Conservation (phyloP, 2,888 invertebrate species). For the Polietes domitor region DNA sequence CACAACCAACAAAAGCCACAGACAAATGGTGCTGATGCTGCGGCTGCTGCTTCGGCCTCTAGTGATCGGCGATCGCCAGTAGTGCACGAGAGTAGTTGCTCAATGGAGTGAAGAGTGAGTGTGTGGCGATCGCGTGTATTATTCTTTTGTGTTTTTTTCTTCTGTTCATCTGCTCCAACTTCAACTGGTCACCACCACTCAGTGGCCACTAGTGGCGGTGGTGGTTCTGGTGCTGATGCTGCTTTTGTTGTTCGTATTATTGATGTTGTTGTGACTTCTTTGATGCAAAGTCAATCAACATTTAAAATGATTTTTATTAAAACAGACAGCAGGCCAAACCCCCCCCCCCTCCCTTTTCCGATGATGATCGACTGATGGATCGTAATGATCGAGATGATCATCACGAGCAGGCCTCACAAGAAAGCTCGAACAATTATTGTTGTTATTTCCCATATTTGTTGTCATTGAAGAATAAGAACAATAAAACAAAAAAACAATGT, state of each 20-base stretch:
- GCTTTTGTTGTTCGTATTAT: no score
- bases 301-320: conserved; percentile 65
- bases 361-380: background rate
- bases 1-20: conserved; percentile 23
- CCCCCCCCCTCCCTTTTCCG: no score
- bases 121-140: conserved; percentile 64
- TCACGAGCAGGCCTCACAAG: background rate
- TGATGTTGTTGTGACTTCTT: conserved; percentile 25
- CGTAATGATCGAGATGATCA: background rate
- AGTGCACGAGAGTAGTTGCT: conserved; percentile 23
- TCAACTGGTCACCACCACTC: conserved; percentile 2
- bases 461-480: background rate
- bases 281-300: conserved; percentile 63
- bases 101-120: conserved; percentile 49
- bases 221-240: no score
- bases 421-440: conserved; percentile 8
- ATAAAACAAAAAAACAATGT: conserved; percentile 6
- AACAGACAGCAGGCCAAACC: conserved; percentile 49
- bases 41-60: conserved; percentile 45
- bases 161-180: conserved; percentile 31
- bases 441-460: conserved; percentile 20
- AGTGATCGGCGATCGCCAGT: conserved; percentile 56
- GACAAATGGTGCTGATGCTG: background rate
- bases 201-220: no score
- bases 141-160: conserved; percentile 40